These are phyloP conservation scores for Daktulosphaira vitifoliae DNA, from an alignment of 1,140 invertebrate genomes.

Conservation along the genomic window DNA sequence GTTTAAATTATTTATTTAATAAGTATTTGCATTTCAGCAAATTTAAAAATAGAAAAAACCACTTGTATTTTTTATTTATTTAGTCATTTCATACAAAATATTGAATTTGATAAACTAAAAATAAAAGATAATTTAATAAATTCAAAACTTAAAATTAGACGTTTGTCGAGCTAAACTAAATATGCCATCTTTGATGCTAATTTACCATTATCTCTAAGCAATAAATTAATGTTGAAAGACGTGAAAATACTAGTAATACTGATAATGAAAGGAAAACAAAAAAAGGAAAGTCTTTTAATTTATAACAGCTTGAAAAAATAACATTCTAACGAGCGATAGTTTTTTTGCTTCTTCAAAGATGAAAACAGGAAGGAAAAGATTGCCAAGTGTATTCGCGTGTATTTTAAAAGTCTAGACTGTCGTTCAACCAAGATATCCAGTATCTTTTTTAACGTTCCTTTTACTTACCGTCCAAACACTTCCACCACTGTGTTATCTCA, in stretches of 20 bases:
- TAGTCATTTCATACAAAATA: too few relatives aligned
- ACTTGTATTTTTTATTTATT: too few relatives aligned
- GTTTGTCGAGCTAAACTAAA: too few relatives aligned
- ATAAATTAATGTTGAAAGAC: too few relatives aligned
- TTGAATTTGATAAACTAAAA: too few relatives aligned
- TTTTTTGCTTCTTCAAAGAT: background rate
- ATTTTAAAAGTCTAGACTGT: slow-evolving; percentile 30
- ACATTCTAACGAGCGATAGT: slow-evolving; percentile 7
- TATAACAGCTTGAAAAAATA: slow-evolving; percentile 12
- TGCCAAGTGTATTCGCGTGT: slow-evolving; percentile 23
- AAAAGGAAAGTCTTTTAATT: background rate
- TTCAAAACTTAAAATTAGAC: too few relatives aligned
- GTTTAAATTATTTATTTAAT: too few relatives aligned
- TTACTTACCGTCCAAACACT: background rate
- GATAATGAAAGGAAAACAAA: background rate
- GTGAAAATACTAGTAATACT: background rate
- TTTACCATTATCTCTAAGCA: too few relatives aligned
- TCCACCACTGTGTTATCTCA: slow-evolving; percentile 14
- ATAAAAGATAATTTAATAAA: too few relatives aligned
- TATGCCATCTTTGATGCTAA: too few relatives aligned
- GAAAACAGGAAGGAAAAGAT: slow-evolving; percentile 1
- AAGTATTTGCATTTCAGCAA: too few relatives aligned
- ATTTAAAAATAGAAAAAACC: too few relatives aligned
- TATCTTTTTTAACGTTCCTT: background rate
- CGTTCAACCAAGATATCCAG: slow-evolving; percentile 27